Evolutionary conservation across 2,888 invertebrate genomes (phyloP), one percentile per base, ranked within the genome.

Genomic region (Drosophila antonietae): DNA sequence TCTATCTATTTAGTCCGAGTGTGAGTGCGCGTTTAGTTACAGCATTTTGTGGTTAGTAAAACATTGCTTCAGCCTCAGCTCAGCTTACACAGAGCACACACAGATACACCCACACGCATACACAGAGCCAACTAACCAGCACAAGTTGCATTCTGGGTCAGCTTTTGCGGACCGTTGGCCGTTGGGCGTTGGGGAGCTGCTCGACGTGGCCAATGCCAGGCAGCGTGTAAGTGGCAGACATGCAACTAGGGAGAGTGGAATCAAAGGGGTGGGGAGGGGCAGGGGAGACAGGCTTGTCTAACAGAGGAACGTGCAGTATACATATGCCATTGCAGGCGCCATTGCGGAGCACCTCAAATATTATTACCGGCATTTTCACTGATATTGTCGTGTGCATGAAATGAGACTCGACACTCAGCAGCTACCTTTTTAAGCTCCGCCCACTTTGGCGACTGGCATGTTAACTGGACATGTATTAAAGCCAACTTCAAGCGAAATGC

Each of bases 131-230:
- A 70, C 87, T 72, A 86, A 83, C 84, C 84, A 69, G 78, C 81
- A 86, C 89, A 89, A 89, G 77, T 77, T 84, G 89, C 89, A 89
- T 84, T 84, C 89, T 84, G 73, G 89, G 84, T 84, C 84, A 84
- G 82, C 71, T 77, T 73, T 63, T 67, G 80, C 72, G 59, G 65
- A 71, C 65, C 70, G 55, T 41, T 55, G 57, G 65, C 73, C 84
- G 63, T 68, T 68, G 58, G 75, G 87, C 84, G 63, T 68, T 68
- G 58, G 75, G 87, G 78, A 66, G 73, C 64, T 56, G 60, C 67
- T 63, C 56, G 44, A 59, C 31, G 43, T 51, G 14, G 59, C 37
- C 47, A 46, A 58, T 64, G 62, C 57, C 53, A 67, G 59, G 49
- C 68, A 75, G 69, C 78, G 63, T 88, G 59, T 74, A 85, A 85